Base-by-base conservation (phyloP, 2,888 invertebrate species). In the Nemotelus nigrinus region DNA sequence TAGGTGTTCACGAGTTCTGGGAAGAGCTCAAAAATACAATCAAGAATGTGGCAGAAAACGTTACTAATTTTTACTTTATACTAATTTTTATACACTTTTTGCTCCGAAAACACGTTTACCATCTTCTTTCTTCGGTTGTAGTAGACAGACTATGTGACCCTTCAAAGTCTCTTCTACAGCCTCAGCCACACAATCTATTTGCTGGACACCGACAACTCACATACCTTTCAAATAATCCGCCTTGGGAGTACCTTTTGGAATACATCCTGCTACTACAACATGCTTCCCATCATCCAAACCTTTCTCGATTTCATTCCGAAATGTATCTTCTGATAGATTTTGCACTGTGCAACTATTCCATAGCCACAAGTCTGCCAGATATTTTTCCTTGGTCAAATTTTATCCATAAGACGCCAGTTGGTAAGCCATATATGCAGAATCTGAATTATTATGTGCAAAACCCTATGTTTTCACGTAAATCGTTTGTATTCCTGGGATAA, bases 371-470 rank as follows among this genome's bases (percentile, higher is more conserved):
- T 98, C 95, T 0, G 99, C 98, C 8, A 89, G 88, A 68, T 90
- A 88, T 87, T 95, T 95, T 79, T 94, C 91, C 64, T 94, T 92
- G 0, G 94, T 95, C 67, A 98, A 89, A 77, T 90, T 91, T 86
- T 97, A 98, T 0, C 98, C 98, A 83, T 93, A 95, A 0, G 93
- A 91, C 0, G 95, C 93, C 78, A 99, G 88, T 82, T 97, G 93
- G 0, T 99, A 99, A 0, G 97, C 97, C 99, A 99, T 99, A 85
- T 99, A 99, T 88, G 99, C 99, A 0, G 96, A 95, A 86, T 99
- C 99, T 0, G 97, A 97, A 85, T 93, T 97, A 87, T 99, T 99
- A 88, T 99, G 99, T 0, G 98, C 94, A 86, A 98, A 99, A 3
- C 98, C 98, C 98, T 98, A 98, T 78, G 98, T 98, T 88, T 96